Base-by-base conservation (phyloP, 2,113 vertebrate species). In the Tragelaphus imberbis region DNA sequence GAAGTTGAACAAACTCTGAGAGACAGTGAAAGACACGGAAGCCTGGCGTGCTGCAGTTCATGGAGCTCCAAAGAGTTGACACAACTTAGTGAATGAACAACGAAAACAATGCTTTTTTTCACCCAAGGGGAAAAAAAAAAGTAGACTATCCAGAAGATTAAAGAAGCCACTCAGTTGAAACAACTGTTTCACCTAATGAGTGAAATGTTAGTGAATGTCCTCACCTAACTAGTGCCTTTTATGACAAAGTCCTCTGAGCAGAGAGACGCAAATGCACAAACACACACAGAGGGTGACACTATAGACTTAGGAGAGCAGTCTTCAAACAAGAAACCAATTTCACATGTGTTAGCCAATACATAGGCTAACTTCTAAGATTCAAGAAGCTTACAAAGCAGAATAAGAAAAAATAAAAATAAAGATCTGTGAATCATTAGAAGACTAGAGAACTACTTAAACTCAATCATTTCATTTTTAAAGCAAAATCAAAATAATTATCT, bases 331-430 rank as follows among this genome's bases (percentile, higher is more conserved):
- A 27, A 30, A 15, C 12, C n/a, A 14, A 7, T 17, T 61, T 58
- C 51, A 21, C 9, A 0, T 7, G 6, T 3, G 2, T 5, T 36
- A 25, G 9, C 11, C 25, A 71, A 71, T 6, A 71, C 49, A 1
- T 4, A 16, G 21, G 40, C 33, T 44, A 16, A 13, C 5, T 4
- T 40, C n/a, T 12, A 55, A 90, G 59, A 25, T 11, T 4, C 5
- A 21, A 28, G 23, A 90, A 33, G 17, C 58, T 36, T 75, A 85
- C 7, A 30, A 61, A 49, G 44, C 2, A 27, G 12, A 58, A 12
- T 53, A 23, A 63, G 27, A 84, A 44, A 30, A 79, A n/a, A 28
- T 25, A 68, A 27, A 33, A 14, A 40, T 21, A 68, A 21, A n/a
- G 28, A 10, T 6, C 2, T 4, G 0, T 44, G 33, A 59, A 19